Conservation (phyloP, 2,113 vertebrate genomes). For the Rhipidura dahli region DNA sequence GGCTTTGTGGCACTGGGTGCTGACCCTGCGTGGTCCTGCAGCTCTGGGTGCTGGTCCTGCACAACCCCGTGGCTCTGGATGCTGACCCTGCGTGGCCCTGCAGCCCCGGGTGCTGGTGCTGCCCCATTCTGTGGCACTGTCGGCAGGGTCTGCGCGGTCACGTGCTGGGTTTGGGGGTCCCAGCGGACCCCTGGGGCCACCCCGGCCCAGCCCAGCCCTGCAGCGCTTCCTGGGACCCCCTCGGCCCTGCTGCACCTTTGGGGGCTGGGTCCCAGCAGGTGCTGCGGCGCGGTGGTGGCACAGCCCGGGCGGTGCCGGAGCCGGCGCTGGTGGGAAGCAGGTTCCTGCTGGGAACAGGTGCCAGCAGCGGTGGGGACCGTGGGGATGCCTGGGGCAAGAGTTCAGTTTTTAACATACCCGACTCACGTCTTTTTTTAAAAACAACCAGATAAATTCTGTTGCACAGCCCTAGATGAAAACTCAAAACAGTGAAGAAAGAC, state of each 20-base stretch:
- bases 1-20: background rate
- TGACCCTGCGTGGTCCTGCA: background rate
- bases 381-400: background rate
- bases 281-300: background rate
- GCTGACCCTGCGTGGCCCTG: background rate
- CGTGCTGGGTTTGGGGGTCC: background rate
- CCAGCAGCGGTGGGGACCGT: background rate
- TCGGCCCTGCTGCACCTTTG: background rate
- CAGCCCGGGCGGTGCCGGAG: background rate
- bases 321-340: background rate
- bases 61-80: rapidly evolving
- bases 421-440: conserved; percentile 73
- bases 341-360: background rate
- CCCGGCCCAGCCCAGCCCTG: background rate
- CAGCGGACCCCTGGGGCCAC: rapidly evolving
- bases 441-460: conserved; percentile 75
- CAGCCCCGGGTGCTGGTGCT: background rate
- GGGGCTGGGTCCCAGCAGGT: background rate
- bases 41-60: background rate
- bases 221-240: background rate
- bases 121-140: background rate
- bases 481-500: conserved; percentile 60
- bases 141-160: background rate
- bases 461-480: conserved; percentile 82
- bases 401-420: conserved; percentile 52